phyloP scores from a whole-genome alignment of 2,888 invertebrate genomes.

The Phytoseiulus persimilis region DNA sequence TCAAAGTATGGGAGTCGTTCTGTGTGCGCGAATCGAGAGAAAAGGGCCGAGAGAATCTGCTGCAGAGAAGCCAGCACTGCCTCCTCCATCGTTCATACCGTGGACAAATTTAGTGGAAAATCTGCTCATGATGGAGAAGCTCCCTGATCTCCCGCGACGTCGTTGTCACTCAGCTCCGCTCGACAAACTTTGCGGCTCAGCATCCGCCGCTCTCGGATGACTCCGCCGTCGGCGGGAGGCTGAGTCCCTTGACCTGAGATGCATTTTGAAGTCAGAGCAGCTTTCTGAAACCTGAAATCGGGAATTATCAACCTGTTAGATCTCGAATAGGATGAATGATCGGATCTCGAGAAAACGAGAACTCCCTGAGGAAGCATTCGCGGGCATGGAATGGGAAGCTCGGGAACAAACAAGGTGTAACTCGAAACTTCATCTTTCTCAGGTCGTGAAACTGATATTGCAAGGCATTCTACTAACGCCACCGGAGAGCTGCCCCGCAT shows the following conservation, averaged over 20 bases:
- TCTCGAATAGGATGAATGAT: no score
- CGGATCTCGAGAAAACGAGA: no score
- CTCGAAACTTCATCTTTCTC: constrained; percentile 24
- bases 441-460: constrained; percentile 67
- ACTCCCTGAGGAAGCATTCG: no score
- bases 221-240: not conserved
- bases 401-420: no score
- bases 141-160: not conserved
- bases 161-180: not conserved
- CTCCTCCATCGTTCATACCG: not conserved
- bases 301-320: no score
- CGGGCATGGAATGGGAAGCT: no score
- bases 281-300: no score
- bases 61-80: not conserved
- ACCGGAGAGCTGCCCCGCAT: constrained; percentile 66
- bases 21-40: not conserved
- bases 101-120: not conserved
- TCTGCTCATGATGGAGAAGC: not conserved
- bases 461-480: constrained; percentile 70
- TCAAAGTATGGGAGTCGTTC: not conserved
- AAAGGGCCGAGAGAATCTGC: not conserved
- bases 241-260: no score
- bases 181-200: not conserved
- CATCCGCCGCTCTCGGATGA: not conserved
- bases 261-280: no score